A percentile compares a stretch with the other conserved stretches of the same genome.
These are phyloP conservation scores for Clavelina lepadiformis DNA, from an alignment of 23 tunicate species.

Conservation along the genomic window DNA sequence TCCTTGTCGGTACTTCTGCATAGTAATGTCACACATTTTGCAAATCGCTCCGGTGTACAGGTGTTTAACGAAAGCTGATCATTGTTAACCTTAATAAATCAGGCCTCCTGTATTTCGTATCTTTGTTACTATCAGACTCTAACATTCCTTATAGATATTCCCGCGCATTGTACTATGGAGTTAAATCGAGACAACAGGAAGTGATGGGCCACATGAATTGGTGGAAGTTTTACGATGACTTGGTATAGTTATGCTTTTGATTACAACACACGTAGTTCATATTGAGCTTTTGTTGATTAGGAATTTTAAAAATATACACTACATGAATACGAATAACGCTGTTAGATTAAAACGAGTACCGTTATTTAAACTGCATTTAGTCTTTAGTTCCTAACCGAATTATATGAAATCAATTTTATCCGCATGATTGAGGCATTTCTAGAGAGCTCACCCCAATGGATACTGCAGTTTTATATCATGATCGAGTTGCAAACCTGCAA, in stretches of 20 bases:
- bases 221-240: constrained; percentile 30
- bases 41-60: constrained; percentile 59
- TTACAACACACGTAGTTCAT: not conserved
- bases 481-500: too few species aligned
- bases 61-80: not conserved
- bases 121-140: not conserved
- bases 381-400: too few species aligned
- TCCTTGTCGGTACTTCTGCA: not conserved
- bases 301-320: too few species aligned
- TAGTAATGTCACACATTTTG: constrained; percentile 20
- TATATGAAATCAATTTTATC: too few species aligned
- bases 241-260: constrained; percentile 18
- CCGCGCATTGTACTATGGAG: constrained; percentile 29
- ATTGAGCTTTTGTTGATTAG: too few species aligned
- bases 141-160: constrained; percentile 19
- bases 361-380: too few species aligned
- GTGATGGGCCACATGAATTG: constrained; percentile 1
- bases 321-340: too few species aligned
- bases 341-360: too few species aligned
- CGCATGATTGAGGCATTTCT: too few species aligned
- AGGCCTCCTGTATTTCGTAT: not conserved
- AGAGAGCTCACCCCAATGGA: too few species aligned
- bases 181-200: constrained; percentile 34
- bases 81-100: not conserved
- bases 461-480: too few species aligned